A percentile compares a stretch with the other conserved stretches of the same genome.
Conservation (phyloP, 2,797 vertebrate genomes). For the Danio kyathit region DNA sequence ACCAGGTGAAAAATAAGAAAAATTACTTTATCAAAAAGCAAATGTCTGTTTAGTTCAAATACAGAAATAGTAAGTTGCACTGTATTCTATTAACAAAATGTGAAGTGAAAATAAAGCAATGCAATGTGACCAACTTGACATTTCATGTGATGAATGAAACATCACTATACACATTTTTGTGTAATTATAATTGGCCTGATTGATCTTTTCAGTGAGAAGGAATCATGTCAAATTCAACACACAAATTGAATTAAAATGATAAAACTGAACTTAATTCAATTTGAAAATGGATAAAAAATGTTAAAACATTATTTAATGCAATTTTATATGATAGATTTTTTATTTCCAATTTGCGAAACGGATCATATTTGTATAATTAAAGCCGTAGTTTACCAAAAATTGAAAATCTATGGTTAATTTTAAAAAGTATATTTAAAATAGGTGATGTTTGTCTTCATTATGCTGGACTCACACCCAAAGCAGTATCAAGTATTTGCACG, state of each 20-base stretch:
- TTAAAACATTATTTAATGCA: not conserved
- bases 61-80: not conserved
- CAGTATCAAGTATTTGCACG: no score
- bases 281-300: not conserved
- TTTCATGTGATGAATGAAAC: not conserved
- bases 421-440: no score
- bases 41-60: not conserved
- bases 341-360: not conserved
- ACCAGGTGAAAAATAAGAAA: slow-evolving; percentile 69
- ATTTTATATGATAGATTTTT: not conserved
- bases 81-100: no score
- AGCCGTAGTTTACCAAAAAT: not conserved
- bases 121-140: not conserved
- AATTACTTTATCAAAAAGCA: not conserved
- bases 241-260: not conserved
- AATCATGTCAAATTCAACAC: not conserved
- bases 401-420: no score
- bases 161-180: not conserved
- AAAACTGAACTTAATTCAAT: not conserved
- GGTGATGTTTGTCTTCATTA: no score
- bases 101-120: not conserved
- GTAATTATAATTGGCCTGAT: not conserved
- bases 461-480: no score
- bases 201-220: not conserved
- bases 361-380: not conserved